Base-by-base conservation (phyloP, 1,140 invertebrate species). In the Thalassaphorura encarpata region DNA sequence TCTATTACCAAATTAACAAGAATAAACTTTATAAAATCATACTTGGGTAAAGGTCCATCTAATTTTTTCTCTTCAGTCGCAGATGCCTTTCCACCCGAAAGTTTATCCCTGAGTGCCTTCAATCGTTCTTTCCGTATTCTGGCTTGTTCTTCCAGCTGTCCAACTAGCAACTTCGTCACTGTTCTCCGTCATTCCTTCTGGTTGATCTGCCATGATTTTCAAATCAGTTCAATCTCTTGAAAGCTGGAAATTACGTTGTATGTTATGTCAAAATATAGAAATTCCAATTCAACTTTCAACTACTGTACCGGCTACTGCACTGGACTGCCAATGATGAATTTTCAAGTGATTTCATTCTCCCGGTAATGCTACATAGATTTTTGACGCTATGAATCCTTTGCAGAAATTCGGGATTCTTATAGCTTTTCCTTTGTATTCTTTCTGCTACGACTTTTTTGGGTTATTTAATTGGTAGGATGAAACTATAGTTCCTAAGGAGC, bases 41-140 rank as follows among this genome's bases (percentile, higher is more conserved):
- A 19, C 28, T 60, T 69, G 74, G 72, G 80, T 78, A 76, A 78
- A 29, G 78, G 76, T 57, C 78, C 70, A 71, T 62, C 69, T 63
- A 62, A 56, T 67, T 57, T 58, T 16, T 54, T 54, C 24, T 67
- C 69, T 59, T 54, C 57, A 68, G 41, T 54, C 6, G 36, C 51
- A 23, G 29, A 52, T 29, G 8, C 46, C 33, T 42, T 52, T 3
- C 58, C 66, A 63, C 60, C 69, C 27, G n/a, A 71, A 51, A 73
- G 74, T 73, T 84, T 85, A 50, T 80, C 76, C 68, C 86, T 84
- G 2, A 90, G 70, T 48, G 78, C 78, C 66, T 80, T 78, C 21
- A 92, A 68, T 43, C 83, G 77, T 70, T 89, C 83, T 71, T 87
- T 86, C 48, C 88, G 74, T 71, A 87, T 87, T 1, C 83, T 62